A percentile compares a stretch with the other conserved stretches of the same genome.
These are phyloP conservation scores for Campoplex capitator DNA, from an alignment of 2,888 invertebrate species.

Conservation along the genomic window DNA sequence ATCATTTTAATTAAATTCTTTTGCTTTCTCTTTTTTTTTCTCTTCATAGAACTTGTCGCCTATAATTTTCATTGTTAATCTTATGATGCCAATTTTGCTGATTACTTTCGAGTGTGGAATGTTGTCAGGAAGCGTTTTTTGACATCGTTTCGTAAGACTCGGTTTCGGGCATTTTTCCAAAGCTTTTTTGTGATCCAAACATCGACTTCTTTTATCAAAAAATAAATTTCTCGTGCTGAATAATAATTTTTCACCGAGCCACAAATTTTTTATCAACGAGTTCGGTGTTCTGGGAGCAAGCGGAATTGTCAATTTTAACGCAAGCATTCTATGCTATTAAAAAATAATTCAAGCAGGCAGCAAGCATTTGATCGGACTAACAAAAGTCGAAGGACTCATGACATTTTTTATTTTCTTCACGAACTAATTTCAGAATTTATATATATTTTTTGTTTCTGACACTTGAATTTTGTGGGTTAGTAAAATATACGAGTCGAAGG, in stretches of 20 bases:
- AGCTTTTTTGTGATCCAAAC: constrained; percentile 58
- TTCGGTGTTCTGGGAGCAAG: constrained; percentile 44
- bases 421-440: background rate
- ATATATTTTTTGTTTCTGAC: constrained; percentile 20
- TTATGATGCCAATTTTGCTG: constrained; percentile 2
- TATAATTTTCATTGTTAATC: background rate
- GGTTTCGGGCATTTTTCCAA: constrained; percentile 67
- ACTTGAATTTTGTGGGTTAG: constrained; percentile 44
- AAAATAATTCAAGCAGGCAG: background rate
- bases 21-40: background rate
- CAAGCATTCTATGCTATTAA: constrained; percentile 63
- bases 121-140: constrained; percentile 43
- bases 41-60: background rate
- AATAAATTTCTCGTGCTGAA: constrained; percentile 40
- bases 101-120: constrained; percentile 63
- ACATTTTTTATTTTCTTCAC: background rate
- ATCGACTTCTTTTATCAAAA: constrained; percentile 39
- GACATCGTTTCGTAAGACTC: constrained; percentile 28
- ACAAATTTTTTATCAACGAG: constrained; percentile 21
- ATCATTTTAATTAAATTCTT: background rate
- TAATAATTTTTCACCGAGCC: constrained; percentile 30
- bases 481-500: background rate
- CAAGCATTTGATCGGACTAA: background rate
- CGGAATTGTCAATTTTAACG: constrained; percentile 66
- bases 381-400: background rate